These are phyloP conservation scores for Drosophila monieri DNA, from an alignment of 2,888 invertebrate species.

Conservation along the genomic window DNA sequence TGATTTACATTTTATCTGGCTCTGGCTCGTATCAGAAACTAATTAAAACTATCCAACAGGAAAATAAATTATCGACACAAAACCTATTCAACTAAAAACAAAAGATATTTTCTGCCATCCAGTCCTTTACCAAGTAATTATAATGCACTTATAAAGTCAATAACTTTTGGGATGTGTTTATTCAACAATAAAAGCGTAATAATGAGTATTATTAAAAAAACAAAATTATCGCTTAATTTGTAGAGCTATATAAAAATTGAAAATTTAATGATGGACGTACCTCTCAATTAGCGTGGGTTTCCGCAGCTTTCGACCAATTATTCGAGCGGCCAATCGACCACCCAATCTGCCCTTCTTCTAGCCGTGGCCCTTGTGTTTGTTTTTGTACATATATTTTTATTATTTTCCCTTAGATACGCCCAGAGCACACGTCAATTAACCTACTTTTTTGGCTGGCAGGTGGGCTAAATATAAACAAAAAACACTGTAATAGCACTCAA, in stretches of 20 bases:
- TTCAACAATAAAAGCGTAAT: background rate
- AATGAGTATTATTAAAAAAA: background rate
- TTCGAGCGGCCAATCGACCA: conserved; percentile 20
- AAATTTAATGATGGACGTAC: conserved; percentile 3
- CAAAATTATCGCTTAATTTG: background rate
- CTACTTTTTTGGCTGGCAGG: conserved; percentile 52
- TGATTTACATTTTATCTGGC: conserved; percentile 12
- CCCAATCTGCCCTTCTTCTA: conserved; percentile 7
- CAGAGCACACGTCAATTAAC: conserved; percentile 69
- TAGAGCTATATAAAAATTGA: background rate
- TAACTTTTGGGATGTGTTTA: background rate
- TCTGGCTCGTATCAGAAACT: conserved; percentile 19
- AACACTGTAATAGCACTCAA: conserved; percentile 21
- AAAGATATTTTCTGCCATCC: conserved; percentile 13
- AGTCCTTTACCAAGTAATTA: conserved; percentile 5
- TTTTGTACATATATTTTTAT: conserved; percentile 40
- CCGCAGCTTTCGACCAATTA: background rate
- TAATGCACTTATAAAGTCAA: conserved; percentile 5
- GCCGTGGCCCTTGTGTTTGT: conserved; percentile 33
- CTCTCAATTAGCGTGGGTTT: conserved; percentile 12
- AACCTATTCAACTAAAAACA: conserved; percentile 31
- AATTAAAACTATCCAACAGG: conserved; percentile 29
- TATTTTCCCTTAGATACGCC: conserved; percentile 45
- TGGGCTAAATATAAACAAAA: conserved; percentile 41
- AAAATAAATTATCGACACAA: conserved; percentile 21